phyloP scores from a whole-genome alignment of 2,797 vertebrate genomes.

The Ambastaia sidthimunki region DNA sequence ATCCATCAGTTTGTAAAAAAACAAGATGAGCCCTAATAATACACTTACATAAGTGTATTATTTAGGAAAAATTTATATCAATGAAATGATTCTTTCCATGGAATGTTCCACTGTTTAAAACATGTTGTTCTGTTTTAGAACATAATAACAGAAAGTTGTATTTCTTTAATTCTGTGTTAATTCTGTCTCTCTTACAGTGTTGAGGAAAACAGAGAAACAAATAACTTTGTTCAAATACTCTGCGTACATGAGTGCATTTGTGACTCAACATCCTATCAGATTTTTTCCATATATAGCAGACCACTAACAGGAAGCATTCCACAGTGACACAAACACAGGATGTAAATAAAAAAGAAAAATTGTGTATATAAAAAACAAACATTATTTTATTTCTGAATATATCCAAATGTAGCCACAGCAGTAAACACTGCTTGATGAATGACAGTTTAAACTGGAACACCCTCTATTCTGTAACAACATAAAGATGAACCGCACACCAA shows the following conservation, averaged over 20 bases:
- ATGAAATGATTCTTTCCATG: too few relatives aligned
- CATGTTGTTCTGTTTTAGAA: too few relatives aligned
- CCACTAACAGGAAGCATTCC: constrained; percentile 19
- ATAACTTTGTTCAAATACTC: too few relatives aligned
- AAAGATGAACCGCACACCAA: too few relatives aligned
- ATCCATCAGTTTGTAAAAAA: too few relatives aligned
- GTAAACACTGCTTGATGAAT: constrained; percentile 28
- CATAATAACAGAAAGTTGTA: too few relatives aligned
- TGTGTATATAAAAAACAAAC: constrained; percentile 24
- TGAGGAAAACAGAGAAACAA: too few relatives aligned
- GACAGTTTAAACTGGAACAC: constrained; percentile 8
- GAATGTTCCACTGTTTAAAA: too few relatives aligned
- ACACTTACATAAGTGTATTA: too few relatives aligned
- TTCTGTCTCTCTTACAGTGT: neutral
- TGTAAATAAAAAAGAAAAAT: constrained; percentile 30
- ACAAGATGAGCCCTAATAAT: too few relatives aligned
- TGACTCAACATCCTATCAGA: neutral
- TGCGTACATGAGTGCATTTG: neutral
- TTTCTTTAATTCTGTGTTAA: constrained; percentile 5
- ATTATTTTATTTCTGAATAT: constrained; percentile 24
- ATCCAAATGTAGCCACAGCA: constrained; percentile 24
- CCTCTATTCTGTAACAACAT: neutral
- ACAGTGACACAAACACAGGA: constrained; percentile 42
- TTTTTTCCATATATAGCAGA: constrained; percentile 27
- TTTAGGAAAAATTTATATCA: too few relatives aligned